These are phyloP conservation scores for Agonopterix alstromeriana DNA, from an alignment of 2,888 invertebrate genomes.

Conservation along the genomic window DNA sequence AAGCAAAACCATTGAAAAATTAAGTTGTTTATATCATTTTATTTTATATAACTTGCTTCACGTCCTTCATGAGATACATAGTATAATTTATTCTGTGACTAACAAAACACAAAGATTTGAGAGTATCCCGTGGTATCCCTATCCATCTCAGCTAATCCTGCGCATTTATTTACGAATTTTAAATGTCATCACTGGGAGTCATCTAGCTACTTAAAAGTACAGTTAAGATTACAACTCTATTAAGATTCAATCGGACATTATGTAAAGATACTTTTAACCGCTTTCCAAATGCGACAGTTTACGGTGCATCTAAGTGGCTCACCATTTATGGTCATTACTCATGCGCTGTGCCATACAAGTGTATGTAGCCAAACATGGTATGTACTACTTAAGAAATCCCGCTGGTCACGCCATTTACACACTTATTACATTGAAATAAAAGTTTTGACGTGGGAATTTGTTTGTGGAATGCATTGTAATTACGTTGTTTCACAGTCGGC, in stretches of 20 bases:
- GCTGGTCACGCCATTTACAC: background rate
- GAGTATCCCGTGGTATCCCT: too few relatives aligned
- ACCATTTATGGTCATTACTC: conserved; percentile 53
- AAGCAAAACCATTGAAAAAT: too few relatives aligned
- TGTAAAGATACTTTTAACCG: conserved; percentile 52
- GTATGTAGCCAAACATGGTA: background rate
- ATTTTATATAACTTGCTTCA: too few relatives aligned
- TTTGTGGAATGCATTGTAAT: conserved; percentile 43
- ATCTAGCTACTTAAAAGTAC: conserved; percentile 6
- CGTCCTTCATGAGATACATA: too few relatives aligned
- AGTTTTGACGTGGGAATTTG: conserved; percentile 18
- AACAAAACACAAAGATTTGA: too few relatives aligned
- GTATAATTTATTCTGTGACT: too few relatives aligned
- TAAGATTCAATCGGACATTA: conserved; percentile 21
- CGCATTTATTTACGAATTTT: too few relatives aligned
- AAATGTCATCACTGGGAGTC: too few relatives aligned
- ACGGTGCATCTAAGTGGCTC: conserved; percentile 48
- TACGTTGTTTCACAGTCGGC: conserved; percentile 46
- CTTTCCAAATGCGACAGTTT: conserved; percentile 47
- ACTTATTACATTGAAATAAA: background rate
- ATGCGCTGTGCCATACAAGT: conserved; percentile 20
- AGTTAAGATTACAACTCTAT: conserved; percentile 21
- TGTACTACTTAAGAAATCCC: too few relatives aligned
- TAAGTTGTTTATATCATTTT: too few relatives aligned
- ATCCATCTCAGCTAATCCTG: too few relatives aligned